Evolutionary conservation across 2,797 vertebrate species (phyloP).

Genomic region (Tokudaia muenninki): DNA sequence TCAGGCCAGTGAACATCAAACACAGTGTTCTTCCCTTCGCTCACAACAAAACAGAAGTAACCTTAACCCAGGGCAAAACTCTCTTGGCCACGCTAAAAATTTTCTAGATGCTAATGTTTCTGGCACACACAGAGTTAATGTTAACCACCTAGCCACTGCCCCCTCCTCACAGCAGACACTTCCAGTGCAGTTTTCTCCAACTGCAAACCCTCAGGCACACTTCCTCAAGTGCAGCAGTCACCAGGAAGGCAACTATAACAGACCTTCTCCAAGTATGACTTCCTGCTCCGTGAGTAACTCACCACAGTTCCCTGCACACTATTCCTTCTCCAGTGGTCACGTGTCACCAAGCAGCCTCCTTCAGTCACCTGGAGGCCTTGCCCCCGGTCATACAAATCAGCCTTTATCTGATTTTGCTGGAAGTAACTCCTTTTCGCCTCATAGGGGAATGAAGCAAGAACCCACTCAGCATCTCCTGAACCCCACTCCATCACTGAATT

Average conservation of each 20-base stretch:
- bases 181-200: constrained; percentile 91
- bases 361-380: constrained; percentile 89
- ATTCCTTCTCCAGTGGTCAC: constrained; percentile 94
- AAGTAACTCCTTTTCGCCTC: constrained; percentile 92
- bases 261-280: constrained; percentile 91
- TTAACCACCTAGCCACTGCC: constrained; percentile 90
- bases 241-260: constrained; percentile 89
- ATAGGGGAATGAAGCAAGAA: constrained; percentile 91
- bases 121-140: constrained; percentile 87
- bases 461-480: constrained; percentile 89
- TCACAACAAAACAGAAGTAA: constrained; percentile 89
- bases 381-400: constrained; percentile 87
- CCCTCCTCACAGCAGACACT: constrained; percentile 89
- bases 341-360: constrained; percentile 91
- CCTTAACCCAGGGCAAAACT: constrained; percentile 89
- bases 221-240: constrained; percentile 89
- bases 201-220: constrained; percentile 89
- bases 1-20: constrained; percentile 91
- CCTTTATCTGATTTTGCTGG: constrained; percentile 92
- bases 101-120: constrained; percentile 92
- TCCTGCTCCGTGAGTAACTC: constrained; percentile 92
- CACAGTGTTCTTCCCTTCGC: constrained; percentile 89
- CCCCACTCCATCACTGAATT: constrained; percentile 89
- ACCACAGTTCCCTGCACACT: constrained; percentile 92
- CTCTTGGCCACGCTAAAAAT: constrained; percentile 90